Evolutionary conservation across 2,113 vertebrate species (phyloP).

Genomic region (Rana temporaria): DNA sequence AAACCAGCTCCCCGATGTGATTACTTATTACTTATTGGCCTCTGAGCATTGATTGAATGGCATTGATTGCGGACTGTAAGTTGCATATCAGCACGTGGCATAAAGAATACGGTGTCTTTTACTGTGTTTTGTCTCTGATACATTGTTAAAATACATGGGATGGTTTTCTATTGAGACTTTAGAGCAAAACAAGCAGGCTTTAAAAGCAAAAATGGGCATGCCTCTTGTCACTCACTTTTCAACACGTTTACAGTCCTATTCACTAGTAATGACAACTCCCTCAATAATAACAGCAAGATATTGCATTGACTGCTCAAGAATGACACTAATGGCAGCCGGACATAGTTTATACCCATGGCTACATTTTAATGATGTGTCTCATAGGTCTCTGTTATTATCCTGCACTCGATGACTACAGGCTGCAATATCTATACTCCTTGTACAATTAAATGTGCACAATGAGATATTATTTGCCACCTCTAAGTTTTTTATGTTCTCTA

Average conservation of each 20-base stretch:
- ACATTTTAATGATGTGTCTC: no score
- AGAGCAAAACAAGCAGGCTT: background rate
- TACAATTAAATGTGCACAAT: no score
- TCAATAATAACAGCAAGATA: no score
- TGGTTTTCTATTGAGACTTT: background rate
- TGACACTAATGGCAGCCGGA: no score
- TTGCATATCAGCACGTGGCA: background rate
- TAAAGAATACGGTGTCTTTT: background rate
- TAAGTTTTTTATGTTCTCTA: no score
- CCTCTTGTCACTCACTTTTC: constrained; percentile 6
- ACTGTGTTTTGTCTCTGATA: background rate
- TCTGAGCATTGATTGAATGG: background rate
- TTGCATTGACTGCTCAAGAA: no score
- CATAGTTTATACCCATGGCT: no score
- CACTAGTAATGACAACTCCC: no score
- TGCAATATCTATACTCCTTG: no score
- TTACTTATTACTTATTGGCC: background rate
- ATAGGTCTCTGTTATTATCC: no score
- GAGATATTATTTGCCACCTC: no score
- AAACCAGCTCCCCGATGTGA: background rate
- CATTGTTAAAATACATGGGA: background rate
- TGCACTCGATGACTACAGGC: no score
- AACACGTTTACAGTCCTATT: background rate
- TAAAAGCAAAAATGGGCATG: background rate
- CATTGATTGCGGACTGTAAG: background rate